Percentiles rank a stretch among this genome's conserved stretches.
Conservation (phyloP, 92 coral and sea anemone species). For the Ricordea florida region DNA sequence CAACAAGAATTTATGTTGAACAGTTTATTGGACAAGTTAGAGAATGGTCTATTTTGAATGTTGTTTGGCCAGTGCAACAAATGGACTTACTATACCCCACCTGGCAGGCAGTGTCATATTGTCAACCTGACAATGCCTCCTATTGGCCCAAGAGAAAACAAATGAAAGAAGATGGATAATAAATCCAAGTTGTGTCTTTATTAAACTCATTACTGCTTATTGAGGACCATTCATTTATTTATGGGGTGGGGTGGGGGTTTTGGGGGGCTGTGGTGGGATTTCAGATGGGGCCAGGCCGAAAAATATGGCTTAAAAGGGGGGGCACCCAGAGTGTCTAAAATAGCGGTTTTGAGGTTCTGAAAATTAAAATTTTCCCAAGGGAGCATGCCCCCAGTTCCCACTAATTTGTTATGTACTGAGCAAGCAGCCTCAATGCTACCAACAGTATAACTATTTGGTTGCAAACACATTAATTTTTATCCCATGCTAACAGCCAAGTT, state of each 20-base stretch:
- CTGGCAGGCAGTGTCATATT: constrained; percentile 45
- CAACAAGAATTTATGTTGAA: constrained; percentile 50
- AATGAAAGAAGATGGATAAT: neutral
- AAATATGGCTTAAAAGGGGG: neutral
- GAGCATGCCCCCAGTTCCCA: neutral
- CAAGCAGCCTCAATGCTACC: too few relatives aligned
- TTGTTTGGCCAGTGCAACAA: constrained; percentile 39
- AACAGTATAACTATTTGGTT: too few relatives aligned
- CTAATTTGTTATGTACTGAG: too few relatives aligned
- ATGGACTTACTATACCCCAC: constrained; percentile 30
- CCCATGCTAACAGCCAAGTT: neutral
- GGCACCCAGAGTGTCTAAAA: neutral
- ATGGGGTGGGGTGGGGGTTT: too few relatives aligned
- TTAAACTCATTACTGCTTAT: too few relatives aligned
- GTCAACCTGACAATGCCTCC: constrained; percentile 41
- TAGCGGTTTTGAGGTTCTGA: neutral
- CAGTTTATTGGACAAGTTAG: constrained; percentile 41
- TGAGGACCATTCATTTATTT: too few relatives aligned
- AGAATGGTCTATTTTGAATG: constrained; percentile 38
- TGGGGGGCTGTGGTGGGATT: too few relatives aligned
- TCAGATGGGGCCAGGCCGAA: too few relatives aligned
- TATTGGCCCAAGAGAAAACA: constrained; percentile 8
- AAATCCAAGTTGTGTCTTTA: neutral
- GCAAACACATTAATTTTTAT: neutral
- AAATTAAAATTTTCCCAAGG: neutral